Percentiles rank a stretch among this genome's conserved stretches.
Evolutionary conservation across 1,140 invertebrate genomes (phyloP).

Genomic region (Anastrepha obliqua): DNA sequence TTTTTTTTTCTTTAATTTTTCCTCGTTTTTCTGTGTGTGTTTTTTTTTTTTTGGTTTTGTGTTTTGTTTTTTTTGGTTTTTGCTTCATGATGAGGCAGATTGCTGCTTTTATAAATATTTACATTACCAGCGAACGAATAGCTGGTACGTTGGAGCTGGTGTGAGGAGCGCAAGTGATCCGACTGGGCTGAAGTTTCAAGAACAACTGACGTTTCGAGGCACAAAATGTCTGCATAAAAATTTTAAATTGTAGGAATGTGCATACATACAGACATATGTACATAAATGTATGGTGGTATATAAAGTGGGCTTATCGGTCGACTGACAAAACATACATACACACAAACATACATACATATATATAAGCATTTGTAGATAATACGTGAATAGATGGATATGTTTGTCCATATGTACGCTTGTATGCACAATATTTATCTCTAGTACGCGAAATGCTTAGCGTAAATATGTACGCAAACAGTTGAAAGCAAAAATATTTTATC

Average conservation of each 20-base stretch:
- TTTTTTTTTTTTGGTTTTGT: neutral
- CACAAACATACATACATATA: neutral
- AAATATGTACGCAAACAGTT: neutral
- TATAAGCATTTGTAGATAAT: neutral
- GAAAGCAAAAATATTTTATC: neutral
- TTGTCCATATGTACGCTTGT: neutral
- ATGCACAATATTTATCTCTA: no score
- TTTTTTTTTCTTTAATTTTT: conserved; percentile 10
- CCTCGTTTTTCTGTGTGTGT: neutral
- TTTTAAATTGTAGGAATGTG: conserved; percentile 18
- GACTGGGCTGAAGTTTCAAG: conserved; percentile 43
- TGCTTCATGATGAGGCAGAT: conserved; percentile 34
- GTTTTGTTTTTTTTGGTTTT: neutral
- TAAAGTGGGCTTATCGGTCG: neutral
- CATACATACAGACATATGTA: conserved; percentile 1
- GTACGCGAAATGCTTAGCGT: neutral
- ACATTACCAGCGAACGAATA: conserved; percentile 11
- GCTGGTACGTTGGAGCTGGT: conserved; percentile 5
- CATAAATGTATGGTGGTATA: neutral
- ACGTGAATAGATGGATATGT: neutral
- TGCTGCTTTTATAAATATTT: conserved; percentile 49
- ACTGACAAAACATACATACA: neutral
- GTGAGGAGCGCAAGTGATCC: conserved; percentile 29
- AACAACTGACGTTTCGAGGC: conserved; percentile 50
- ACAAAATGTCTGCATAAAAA: conserved; percentile 46